Evolutionary conservation across 2,888 invertebrate species (phyloP).

Genomic region (Eurois occulta): DNA sequence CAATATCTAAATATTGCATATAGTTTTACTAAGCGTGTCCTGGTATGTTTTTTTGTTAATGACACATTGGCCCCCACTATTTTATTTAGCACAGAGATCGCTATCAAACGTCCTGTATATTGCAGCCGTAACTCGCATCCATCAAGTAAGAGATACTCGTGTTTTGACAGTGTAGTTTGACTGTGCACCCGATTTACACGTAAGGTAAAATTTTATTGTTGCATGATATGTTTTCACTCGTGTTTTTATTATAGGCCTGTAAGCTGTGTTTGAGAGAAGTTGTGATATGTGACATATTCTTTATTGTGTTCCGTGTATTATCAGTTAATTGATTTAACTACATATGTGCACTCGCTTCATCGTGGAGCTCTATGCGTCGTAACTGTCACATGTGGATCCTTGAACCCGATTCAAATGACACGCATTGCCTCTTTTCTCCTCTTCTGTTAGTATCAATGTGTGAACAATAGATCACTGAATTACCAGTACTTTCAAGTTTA

Average conservation of each 20-base stretch:
- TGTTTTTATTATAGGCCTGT: not conserved
- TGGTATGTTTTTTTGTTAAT: not conserved
- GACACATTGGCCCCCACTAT: conserved; percentile 2
- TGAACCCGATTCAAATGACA: conserved; percentile 19
- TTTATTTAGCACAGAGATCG: not conserved
- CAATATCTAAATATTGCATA: not conserved
- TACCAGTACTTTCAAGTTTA: not conserved
- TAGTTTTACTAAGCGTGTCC: too few relatives aligned
- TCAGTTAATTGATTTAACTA: not conserved
- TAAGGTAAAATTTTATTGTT: conserved; percentile 6
- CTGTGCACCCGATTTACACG: not conserved
- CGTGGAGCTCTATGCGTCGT: not conserved
- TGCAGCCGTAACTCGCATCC: conserved; percentile 12
- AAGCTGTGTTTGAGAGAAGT: not conserved
- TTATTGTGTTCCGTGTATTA: not conserved
- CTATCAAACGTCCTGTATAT: conserved; percentile 31
- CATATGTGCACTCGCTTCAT: not conserved
- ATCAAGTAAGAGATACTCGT: conserved; percentile 25
- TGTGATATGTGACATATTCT: not conserved
- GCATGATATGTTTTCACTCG: not conserved
- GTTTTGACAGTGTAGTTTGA: conserved; percentile 45
- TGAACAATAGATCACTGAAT: too few relatives aligned
- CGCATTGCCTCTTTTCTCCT: not conserved
- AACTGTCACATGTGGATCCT: not conserved
- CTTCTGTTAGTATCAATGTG: not conserved